These are phyloP conservation scores for Gymnogyps californianus DNA, from an alignment of 2,113 vertebrate genomes.

Conservation along the genomic window DNA sequence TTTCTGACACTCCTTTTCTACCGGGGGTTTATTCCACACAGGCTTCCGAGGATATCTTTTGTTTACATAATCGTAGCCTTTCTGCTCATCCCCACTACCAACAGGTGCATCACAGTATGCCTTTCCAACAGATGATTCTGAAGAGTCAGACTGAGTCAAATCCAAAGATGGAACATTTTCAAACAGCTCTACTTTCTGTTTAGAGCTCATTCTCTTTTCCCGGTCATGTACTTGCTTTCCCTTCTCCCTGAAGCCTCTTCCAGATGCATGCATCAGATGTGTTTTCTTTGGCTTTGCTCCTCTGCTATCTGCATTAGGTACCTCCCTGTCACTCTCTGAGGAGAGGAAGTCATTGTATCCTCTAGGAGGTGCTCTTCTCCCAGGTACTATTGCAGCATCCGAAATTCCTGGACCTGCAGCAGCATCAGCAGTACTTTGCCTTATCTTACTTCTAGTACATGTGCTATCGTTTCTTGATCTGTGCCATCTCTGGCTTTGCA, in stretches of 20 bases:
- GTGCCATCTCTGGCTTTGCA: slow-evolving; percentile 76
- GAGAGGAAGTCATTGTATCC: slow-evolving; percentile 67
- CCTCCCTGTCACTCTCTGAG: slow-evolving; percentile 75
- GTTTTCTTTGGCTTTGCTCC: slow-evolving; percentile 82
- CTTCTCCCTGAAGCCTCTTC: slow-evolving; percentile 73
- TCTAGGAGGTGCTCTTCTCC: slow-evolving; percentile 64
- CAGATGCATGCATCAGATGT: slow-evolving; percentile 63
- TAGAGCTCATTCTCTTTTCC: slow-evolving; percentile 65
- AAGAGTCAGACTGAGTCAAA: slow-evolving; percentile 66
- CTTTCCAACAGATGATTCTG: slow-evolving; percentile 68
- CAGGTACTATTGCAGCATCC: slow-evolving; percentile 38
- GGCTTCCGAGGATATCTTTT: slow-evolving; percentile 72
- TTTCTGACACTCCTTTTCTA: slow-evolving; percentile 71
- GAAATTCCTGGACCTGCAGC: slow-evolving; percentile 9
- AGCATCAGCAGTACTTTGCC: slow-evolving; percentile 54
- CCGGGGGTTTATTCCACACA: slow-evolving; percentile 73
- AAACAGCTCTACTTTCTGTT: slow-evolving; percentile 62
- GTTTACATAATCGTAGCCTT: slow-evolving; percentile 56
- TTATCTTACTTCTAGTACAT: slow-evolving; percentile 51
- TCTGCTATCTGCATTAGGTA: slow-evolving; percentile 67
- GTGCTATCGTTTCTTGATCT: slow-evolving; percentile 73
- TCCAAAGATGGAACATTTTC: slow-evolving; percentile 67
- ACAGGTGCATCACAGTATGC: slow-evolving; percentile 55
- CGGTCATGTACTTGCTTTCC: slow-evolving; percentile 69
- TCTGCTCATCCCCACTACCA: slow-evolving; percentile 69